Evolutionary conservation across 2,797 vertebrate genomes (phyloP), one percentile per base, ranked within the genome.

Genomic region (Gobionotothen gibberifrons): DNA sequence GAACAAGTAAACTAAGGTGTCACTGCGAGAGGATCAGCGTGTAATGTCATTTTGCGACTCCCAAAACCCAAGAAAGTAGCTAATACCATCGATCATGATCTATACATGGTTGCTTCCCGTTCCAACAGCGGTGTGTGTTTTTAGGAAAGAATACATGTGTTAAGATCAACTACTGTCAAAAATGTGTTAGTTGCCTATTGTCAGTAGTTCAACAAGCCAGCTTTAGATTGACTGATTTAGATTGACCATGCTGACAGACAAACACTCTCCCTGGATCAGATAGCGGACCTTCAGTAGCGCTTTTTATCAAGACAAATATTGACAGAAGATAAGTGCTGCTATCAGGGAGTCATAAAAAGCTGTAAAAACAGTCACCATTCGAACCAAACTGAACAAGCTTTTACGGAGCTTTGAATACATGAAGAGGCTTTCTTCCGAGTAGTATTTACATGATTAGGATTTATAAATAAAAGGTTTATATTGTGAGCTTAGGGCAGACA

Each of bases 301-400:
- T 46, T 75, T 32, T 57, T 83, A 85, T 85, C 87, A 82, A 56
- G 77, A 68, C 84, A 79, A 89, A 91, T 90, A 87, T 92, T 93
- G 76, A 87, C 78, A 52, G 8, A 83, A 88, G 88, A 93, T 91
- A 91, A 87, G 65, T 2, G 0, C 22, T 21, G 62, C 73, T 65
- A 77, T 87, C 66, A 67, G 40, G 9, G 3, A 49, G 52, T 62
- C 51, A 76, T 79, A 76, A 76, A 77, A 69, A 65, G 59, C 48
- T 55, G 42, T 63, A 51, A 67, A 79, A 83, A 85, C 26, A 29
- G 46, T 74, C 42, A 68, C 36, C 21, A 21, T 13, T 72, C 9
- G 11, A 39, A 2, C 17, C 43, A 47, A 68, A 58, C 52, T 67
- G 9, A 32, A 16, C 43, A 11, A 51, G 40, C 21, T 32, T 60